phyloP scores from a whole-genome alignment of 2,113 vertebrate species.

The Alethe castanea region DNA sequence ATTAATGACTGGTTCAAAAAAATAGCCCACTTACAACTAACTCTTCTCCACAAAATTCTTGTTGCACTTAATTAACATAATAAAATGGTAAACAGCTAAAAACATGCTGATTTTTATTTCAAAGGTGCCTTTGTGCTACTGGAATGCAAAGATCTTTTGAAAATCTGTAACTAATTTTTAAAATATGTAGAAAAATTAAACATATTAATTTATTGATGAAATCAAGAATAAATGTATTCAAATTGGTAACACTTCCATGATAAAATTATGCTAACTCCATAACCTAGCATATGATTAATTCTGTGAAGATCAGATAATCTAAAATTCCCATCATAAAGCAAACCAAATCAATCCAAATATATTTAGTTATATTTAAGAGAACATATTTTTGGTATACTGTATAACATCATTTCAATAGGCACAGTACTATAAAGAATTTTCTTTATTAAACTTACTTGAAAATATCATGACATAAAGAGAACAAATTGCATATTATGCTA shows the following conservation, averaged over 20 bases:
- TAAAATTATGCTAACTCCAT: neutral
- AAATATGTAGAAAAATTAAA: neutral
- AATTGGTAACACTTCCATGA: neutral
- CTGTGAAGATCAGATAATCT: neutral
- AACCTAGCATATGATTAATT: neutral
- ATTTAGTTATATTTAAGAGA: neutral
- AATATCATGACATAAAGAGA: neutral
- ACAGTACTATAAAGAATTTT: neutral
- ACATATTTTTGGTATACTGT: neutral
- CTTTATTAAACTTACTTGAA: neutral
- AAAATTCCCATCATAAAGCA: neutral
- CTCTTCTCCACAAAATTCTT: neutral
- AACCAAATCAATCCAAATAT: neutral
- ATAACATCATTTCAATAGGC: neutral
- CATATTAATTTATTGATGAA: neutral
- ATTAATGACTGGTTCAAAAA: neutral
- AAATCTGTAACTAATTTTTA: neutral
- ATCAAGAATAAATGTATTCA: neutral
- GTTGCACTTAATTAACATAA: neutral
- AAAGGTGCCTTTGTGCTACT: neutral
- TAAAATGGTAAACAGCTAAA: neutral
- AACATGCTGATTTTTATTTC: neutral
- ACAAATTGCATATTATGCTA: neutral
- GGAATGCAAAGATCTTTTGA: neutral
- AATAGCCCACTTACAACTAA: neutral